Evolutionary conservation across 2,888 invertebrate species (phyloP), one percentile per base, ranked within the genome.

Genomic region (Horisme vitalbata): DNA sequence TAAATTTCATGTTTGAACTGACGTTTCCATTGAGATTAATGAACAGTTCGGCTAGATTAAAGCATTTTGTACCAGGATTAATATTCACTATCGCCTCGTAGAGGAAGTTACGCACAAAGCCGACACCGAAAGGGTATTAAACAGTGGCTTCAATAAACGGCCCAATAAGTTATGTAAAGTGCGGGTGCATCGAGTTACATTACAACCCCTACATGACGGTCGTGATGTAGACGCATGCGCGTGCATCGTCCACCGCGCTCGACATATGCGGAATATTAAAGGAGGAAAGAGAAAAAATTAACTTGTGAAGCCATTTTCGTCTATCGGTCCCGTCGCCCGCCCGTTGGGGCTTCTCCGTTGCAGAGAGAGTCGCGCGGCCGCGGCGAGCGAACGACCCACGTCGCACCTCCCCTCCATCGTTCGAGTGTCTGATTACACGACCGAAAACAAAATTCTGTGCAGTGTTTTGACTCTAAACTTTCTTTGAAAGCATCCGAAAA

Each of bases 221-320:
- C 49, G 21, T 59, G 69, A 77, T 15, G 75, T 68, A 71, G 68
- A 79, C 89, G 89, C 89, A 87, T 88, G 89, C 89, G 88, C 83
- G 75, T 83, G 84, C 83, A 83, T 67, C 74, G 78, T 49, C 73
- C 75, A 67, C 75, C 79, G 82, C 80, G 82, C 79, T 82, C 86
- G 82, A 83, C 88, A 88, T 89, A 89, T 89, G 88, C 89, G 88
- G 85, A 86, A 85, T 87, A 88, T 88, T 88, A 88, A 86, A 88
- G 89, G 80, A 89, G 83, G 89, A 89, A 89, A 89, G 89, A 89
- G 89, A 89, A 88, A 89, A 89, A 88, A 87, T 87, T 87, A 82
- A 88, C 85, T 89, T 85, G 88, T 88, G 88, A 88, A 89, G 88
- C 89, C 89, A 88, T 89, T 89, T 89, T 87, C 87, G 88, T 88